Percentiles rank a stretch among this genome's conserved stretches.
These are phyloP conservation scores for Numenius arquata DNA, from an alignment of 2,113 vertebrate genomes.

Conservation along the genomic window DNA sequence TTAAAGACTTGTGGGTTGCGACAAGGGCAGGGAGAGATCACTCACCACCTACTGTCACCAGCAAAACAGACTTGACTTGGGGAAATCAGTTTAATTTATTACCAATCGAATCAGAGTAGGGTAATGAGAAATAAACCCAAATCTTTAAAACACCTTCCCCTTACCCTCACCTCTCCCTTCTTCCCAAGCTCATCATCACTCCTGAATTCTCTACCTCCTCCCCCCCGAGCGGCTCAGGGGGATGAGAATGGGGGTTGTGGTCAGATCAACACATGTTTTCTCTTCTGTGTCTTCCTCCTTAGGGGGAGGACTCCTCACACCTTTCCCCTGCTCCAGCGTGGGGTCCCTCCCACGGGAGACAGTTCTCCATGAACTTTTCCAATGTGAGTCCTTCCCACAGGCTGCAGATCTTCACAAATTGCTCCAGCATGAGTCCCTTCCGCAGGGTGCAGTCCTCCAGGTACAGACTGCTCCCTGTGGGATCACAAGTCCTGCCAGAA, in stretches of 20 bases:
- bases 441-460: background rate
- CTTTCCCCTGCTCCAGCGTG: background rate
- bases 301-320: background rate
- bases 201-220: background rate
- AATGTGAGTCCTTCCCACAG: background rate
- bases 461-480: background rate
- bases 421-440: background rate
- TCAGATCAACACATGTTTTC: background rate
- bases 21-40: background rate
- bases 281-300: background rate
- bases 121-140: background rate
- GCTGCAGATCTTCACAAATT: background rate
- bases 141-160: background rate
- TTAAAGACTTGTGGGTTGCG: background rate
- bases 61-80: background rate
- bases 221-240: background rate
- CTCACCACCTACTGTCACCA: background rate
- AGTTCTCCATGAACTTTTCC: background rate
- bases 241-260: no score
- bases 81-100: background rate
- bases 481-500: background rate
- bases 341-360: background rate
- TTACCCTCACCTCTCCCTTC: background rate
- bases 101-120: background rate
- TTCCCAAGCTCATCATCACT: background rate